phyloP scores from a whole-genome alignment of 1,140 invertebrate genomes.

The Micrasema longulum region DNA sequence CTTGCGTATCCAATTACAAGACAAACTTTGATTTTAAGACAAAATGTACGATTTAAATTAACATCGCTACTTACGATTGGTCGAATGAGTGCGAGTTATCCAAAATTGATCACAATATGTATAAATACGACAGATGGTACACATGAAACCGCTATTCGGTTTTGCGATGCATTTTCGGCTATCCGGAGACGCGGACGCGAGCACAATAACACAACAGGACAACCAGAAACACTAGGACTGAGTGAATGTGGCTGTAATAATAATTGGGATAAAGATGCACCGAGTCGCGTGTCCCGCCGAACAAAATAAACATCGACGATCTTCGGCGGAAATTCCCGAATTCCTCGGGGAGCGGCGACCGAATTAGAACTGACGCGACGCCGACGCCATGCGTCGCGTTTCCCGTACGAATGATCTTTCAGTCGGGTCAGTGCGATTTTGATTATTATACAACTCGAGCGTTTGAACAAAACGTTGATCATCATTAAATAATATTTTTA shows the following conservation, averaged over 20 bases:
- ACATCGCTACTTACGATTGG: no score
- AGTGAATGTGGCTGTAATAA: slow-evolving; percentile 5
- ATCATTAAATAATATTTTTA: background rate
- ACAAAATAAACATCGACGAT: slow-evolving; percentile 25
- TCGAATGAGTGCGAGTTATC: no score
- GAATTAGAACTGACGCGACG: slow-evolving; percentile 10
- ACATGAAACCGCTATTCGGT: no score
- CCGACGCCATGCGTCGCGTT: slow-evolving; percentile 5
- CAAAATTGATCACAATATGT: no score
- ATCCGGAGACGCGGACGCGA: no score
- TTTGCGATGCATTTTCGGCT: no score
- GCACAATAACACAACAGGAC: background rate
- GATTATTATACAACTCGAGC: background rate
- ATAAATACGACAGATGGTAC: no score
- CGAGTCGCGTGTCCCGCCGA: slow-evolving; percentile 10
- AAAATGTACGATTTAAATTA: no score
- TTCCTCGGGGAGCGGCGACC: slow-evolving; percentile 19
- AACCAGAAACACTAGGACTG: background rate
- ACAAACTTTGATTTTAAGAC: no score
- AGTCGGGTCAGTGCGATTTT: background rate
- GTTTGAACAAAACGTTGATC: background rate
- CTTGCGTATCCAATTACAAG: no score
- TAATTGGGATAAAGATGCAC: slow-evolving; percentile 10
- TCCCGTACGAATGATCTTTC: background rate
- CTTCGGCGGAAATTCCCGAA: slow-evolving; percentile 29